These are phyloP conservation scores for Eilema sororculum DNA, from an alignment of 2,888 invertebrate genomes.

Conservation along the genomic window DNA sequence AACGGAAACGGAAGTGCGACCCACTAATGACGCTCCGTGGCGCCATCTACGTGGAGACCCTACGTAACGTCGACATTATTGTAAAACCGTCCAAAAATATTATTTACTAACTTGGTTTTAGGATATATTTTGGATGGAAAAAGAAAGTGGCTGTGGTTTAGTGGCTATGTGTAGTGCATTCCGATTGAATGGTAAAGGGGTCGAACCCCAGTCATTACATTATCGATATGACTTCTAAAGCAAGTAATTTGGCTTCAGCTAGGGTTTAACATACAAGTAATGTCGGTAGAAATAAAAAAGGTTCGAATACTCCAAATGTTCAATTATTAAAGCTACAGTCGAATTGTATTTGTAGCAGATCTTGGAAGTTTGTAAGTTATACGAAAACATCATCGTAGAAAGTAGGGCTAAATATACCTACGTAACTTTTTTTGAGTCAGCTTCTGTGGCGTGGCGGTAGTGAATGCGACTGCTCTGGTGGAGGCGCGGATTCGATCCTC, in stretches of 20 bases:
- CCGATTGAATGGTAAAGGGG: neutral
- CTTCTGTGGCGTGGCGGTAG: too few relatives aligned
- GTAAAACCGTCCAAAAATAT: slow-evolving; percentile 40
- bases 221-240: neutral
- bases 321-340: too few relatives aligned
- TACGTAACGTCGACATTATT: slow-evolving; percentile 49
- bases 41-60: slow-evolving; percentile 64
- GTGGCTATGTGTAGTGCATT: neutral
- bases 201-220: neutral
- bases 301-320: too few relatives aligned
- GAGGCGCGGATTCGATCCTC: too few relatives aligned
- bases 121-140: neutral
- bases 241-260: neutral
- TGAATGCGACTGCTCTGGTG: too few relatives aligned
- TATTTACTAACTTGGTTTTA: slow-evolving; percentile 12
- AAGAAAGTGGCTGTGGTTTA: neutral
- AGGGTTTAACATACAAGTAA: too few relatives aligned
- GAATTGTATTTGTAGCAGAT: too few relatives aligned
- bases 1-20: slow-evolving; percentile 67
- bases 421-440: too few relatives aligned
- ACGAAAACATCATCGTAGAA: too few relatives aligned
- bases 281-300: neutral
- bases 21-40: slow-evolving; percentile 70
- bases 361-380: too few relatives aligned
- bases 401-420: too few relatives aligned